Conservation (phyloP, 2,797 vertebrate genomes). For the Microctenopoma lineatum region DNA sequence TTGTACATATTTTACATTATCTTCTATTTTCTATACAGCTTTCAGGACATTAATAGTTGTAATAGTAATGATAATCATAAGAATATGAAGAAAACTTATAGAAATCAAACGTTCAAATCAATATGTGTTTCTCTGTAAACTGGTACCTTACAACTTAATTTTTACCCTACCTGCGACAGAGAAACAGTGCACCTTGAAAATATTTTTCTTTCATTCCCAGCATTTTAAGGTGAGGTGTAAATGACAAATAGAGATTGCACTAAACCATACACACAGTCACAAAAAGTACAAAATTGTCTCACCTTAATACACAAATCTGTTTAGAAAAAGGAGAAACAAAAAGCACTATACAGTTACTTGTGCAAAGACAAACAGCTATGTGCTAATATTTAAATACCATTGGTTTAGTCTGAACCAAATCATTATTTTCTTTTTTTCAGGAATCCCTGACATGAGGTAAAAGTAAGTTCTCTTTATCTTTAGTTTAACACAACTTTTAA, state of each 20-base stretch:
- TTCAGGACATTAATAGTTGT: constrained; percentile 83
- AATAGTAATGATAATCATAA: constrained; percentile 78
- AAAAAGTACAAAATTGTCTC: constrained; percentile 87
- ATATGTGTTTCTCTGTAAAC: constrained; percentile 83
- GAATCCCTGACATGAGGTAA: constrained; percentile 89
- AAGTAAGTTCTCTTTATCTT: constrained; percentile 85
- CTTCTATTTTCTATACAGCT: constrained; percentile 82
- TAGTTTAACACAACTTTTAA: constrained; percentile 82
- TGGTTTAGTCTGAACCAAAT: constrained; percentile 84
- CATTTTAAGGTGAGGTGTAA: constrained; percentile 83
- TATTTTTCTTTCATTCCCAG: constrained; percentile 78
- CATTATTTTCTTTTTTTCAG: constrained; percentile 78
- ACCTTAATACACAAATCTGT: constrained; percentile 86
- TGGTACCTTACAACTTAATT: constrained; percentile 64
- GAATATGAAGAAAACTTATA: constrained; percentile 80
- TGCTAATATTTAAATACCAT: constrained; percentile 88
- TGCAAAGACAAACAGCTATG: constrained; percentile 89
- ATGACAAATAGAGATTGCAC: constrained; percentile 87
- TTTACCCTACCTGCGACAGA: constrained; percentile 70
- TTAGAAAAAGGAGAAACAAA: constrained; percentile 85
- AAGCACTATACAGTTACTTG: constrained; percentile 87
- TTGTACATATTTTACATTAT: constrained; percentile 86
- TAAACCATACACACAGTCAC: constrained; percentile 86
- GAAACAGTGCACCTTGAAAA: constrained; percentile 80
- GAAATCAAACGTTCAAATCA: constrained; percentile 73